Conservation (phyloP, 2,888 invertebrate species). For the Meteorus colon region DNA sequence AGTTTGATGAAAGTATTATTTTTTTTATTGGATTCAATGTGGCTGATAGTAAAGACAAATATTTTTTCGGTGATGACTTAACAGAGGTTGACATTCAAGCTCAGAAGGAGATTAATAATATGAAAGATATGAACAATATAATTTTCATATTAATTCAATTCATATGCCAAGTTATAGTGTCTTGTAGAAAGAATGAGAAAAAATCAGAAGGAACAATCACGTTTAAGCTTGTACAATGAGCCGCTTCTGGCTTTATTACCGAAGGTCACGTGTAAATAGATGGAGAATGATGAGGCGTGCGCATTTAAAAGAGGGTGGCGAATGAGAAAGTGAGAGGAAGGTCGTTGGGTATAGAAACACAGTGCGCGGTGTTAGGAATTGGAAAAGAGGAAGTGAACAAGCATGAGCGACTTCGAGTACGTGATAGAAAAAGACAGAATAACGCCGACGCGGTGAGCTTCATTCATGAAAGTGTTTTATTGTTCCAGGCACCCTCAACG, state of each 20-base stretch:
- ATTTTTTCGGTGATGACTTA: too few species aligned
- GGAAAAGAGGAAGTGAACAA: constrained; percentile 5
- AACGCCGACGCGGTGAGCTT: constrained; percentile 52
- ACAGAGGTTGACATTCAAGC: too few species aligned
- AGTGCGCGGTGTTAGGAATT: neutral
- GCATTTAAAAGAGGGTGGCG: constrained; percentile 62
- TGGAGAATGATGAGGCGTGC: constrained; percentile 62
- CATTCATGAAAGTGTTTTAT: constrained; percentile 71
- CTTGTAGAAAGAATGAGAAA: neutral
- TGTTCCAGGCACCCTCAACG: constrained; percentile 65
- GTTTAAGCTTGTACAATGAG: neutral
- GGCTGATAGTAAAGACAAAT: too few species aligned
- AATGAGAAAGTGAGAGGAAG: constrained; percentile 37
- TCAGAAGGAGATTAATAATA: too few species aligned
- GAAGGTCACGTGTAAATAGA: constrained; percentile 62
- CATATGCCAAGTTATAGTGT: neutral
- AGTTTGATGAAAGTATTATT: neutral
- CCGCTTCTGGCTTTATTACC: constrained; percentile 55
- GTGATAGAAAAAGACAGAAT: constrained; percentile 49
- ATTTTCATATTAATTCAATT: too few species aligned
- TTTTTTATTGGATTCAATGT: neutral
- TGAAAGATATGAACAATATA: too few species aligned
- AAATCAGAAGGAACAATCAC: neutral
- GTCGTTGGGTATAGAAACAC: constrained; percentile 10
- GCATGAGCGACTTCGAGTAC: constrained; percentile 46